Evolutionary conservation across 1,140 invertebrate species (phyloP).

Genomic region (Leptinotarsa lineolata): DNA sequence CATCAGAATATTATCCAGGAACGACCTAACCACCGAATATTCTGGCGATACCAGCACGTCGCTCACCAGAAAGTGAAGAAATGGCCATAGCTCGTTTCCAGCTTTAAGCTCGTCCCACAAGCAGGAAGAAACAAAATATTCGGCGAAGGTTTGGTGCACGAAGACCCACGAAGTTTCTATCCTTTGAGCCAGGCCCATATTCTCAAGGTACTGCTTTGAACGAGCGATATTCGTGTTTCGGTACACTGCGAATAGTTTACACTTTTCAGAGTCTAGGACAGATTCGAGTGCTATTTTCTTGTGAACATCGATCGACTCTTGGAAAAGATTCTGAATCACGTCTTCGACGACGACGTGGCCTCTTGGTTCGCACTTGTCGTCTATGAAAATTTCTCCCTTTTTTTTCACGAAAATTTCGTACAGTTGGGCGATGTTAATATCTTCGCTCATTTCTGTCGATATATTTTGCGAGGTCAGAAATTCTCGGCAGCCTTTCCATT

Average conservation of each 20-base stretch:
- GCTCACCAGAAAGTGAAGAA: background rate
- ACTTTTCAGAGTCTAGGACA: slow-evolving; percentile 2
- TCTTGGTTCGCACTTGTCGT: background rate
- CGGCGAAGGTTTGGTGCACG: background rate
- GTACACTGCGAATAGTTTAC: background rate
- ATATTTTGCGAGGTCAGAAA: background rate
- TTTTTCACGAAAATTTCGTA: background rate
- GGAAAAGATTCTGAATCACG: background rate
- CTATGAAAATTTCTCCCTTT: background rate
- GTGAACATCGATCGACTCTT: background rate
- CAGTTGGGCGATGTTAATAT: background rate
- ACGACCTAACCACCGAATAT: slow-evolving; percentile 1
- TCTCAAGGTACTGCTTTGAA: background rate
- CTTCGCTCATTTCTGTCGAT: background rate
- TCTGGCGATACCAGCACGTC: background rate
- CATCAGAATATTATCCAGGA: background rate
- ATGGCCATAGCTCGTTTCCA: background rate
- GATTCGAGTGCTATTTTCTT: background rate
- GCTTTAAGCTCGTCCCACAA: background rate
- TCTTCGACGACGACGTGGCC: background rate
- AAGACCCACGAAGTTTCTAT: background rate
- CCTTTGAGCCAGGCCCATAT: background rate
- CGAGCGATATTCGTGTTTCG: background rate
- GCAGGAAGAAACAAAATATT: background rate
- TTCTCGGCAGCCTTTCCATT: background rate